These are phyloP conservation scores for Odocoileus hemionus DNA, from an alignment of 2,113 vertebrate genomes.

Conservation along the genomic window DNA sequence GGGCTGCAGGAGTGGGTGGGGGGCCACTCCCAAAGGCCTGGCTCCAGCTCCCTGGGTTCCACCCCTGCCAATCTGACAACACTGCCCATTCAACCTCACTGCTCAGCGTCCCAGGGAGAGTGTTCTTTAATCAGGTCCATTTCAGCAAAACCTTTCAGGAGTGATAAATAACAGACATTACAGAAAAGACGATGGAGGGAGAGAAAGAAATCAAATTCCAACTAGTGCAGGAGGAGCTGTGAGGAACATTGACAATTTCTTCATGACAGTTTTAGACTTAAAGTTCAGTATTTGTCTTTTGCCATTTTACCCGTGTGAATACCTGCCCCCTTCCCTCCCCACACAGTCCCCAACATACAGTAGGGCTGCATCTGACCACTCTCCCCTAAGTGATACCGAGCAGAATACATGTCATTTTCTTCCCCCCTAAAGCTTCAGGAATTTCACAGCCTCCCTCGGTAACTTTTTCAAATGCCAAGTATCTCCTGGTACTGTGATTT, in stretches of 20 bases:
- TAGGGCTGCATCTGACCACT: neutral
- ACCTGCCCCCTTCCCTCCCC: neutral
- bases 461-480: neutral
- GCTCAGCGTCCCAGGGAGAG: neutral
- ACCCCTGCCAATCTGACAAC: rapidly evolving
- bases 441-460: neutral
- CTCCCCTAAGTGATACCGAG: rapidly evolving
- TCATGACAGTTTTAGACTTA: rapidly evolving
- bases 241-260: rapidly evolving
- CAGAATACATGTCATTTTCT: rapidly evolving
- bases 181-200: neutral
- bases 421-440: neutral
- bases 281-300: rapidly evolving
- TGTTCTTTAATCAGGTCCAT: rapidly evolving
- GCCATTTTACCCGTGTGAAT: too few species aligned
- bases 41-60: rapidly evolving
- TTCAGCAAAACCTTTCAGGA: neutral
- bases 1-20: rapidly evolving
- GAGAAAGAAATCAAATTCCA: rapidly evolving
- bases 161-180: neutral
- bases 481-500: neutral
- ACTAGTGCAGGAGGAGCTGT: rapidly evolving
- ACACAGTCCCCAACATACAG: neutral
- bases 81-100: rapidly evolving
- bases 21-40: rapidly evolving